Base-by-base conservation (phyloP, 2,113 vertebrate species). In the Smithornis capensis region DNA sequence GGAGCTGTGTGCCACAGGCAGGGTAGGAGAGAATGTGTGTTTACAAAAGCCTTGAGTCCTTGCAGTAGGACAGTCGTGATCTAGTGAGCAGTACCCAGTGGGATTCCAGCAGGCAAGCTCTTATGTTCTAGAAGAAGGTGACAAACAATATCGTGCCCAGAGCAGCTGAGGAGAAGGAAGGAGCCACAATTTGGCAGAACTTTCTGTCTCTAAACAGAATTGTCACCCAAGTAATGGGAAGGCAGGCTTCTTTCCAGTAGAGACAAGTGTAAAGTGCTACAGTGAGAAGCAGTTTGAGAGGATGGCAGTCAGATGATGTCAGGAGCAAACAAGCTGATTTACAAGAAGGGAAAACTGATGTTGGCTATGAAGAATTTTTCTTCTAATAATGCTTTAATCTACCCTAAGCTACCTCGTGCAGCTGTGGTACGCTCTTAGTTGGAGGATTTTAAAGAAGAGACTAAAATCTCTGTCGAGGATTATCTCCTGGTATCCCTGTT, bases 81-180 rank as follows among this genome's bases (percentile, higher is more conserved):
- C n/a, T 85, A 38, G 74, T 24, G 50, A 83, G 63, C 55, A 53
- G 83, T 60, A 38, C 44, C 23, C 49, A 21, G 52, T 85, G 33
- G 71, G 62, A 49, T 79, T 91, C 62, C 6, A 12, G 62, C 63
- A 91, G 69, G 65, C 42, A 60, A 40, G 56, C 64, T 93, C 75
- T 88, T 35, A 2, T 15, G 16, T 83, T 96, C 80, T 79, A 24
- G 57, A 50, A 93, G 75, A 88, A 83, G 63, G 42, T 86, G 75
- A 86, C 73, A 93, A 88, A 94, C 47, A 87, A 12, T 47, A 38
- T 9, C 0, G 0, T 2, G 3, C 38, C 55, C 79, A 80, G 92
- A 93, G 71, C 88, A 94, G 71, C 75, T 92, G 88, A 93, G 47
- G 69, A 83, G 42, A 86, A 73, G 76, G 82, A 94, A 45, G 83